These are phyloP conservation scores for Novumbra hubbsi DNA, from an alignment of 2,797 vertebrate species.

Conservation along the genomic window DNA sequence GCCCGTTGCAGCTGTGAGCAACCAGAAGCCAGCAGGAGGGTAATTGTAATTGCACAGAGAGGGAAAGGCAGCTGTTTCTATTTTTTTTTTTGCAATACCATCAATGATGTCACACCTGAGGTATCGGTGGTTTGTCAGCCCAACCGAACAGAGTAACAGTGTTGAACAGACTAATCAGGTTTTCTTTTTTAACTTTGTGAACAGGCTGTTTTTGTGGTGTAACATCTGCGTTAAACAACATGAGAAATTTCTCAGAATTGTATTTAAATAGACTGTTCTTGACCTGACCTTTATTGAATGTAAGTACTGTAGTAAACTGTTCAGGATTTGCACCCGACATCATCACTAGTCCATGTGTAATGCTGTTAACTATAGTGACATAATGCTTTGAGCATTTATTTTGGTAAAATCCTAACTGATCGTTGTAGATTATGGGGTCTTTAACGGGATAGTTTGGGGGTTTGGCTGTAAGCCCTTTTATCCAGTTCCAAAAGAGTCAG, in stretches of 20 bases:
- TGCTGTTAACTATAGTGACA: conserved; percentile 28
- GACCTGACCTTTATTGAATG: neutral
- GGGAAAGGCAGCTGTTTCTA: neutral
- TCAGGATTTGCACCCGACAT: neutral
- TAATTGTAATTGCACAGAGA: conserved; percentile 2
- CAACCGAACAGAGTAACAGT: neutral
- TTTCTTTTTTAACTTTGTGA: neutral
- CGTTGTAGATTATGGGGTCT: conserved; percentile 7
- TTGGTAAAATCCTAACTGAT: conserved; percentile 5
- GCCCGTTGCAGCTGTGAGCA: neutral
- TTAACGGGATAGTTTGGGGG: no score
- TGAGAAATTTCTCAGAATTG: neutral
- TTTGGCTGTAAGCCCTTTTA: no score
- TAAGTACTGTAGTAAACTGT: neutral
- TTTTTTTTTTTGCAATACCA: neutral
- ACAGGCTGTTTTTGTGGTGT: neutral
- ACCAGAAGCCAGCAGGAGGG: neutral
- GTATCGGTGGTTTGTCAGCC: neutral
- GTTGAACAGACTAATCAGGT: no score
- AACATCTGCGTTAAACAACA: neutral
- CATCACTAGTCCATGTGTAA: conserved; percentile 11
- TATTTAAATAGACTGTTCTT: neutral
- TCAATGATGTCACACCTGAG: neutral
- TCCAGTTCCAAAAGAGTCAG: no score
- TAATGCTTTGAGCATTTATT: conserved; percentile 7